These are phyloP conservation scores for Siphonodentalium dalli DNA, from an alignment of 2,888 invertebrate species.

Conservation along the genomic window DNA sequence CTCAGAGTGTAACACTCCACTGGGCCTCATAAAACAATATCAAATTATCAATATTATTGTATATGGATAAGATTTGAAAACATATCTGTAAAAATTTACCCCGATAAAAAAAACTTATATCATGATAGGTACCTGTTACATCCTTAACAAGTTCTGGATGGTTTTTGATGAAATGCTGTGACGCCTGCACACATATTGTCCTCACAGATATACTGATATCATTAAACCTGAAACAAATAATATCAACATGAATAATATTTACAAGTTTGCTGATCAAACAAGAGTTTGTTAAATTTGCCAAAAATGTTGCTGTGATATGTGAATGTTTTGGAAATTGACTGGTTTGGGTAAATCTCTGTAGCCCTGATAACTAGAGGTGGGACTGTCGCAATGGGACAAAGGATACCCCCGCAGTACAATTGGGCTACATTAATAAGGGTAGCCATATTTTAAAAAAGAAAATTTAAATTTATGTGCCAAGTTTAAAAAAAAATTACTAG, in stretches of 20 bases:
- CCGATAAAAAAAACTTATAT: background rate
- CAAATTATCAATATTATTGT: background rate
- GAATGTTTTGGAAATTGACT: no score
- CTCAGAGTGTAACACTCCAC: background rate
- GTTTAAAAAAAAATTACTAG: no score
- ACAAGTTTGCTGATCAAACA: background rate
- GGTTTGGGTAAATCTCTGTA: no score
- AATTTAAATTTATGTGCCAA: no score
- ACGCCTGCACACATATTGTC: constrained; percentile 95
- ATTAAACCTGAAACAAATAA: constrained; percentile 75
- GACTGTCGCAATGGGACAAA: no score
- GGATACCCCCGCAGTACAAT: no score
- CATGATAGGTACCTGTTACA: constrained; percentile 79
- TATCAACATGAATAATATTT: background rate
- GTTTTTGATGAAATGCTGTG: constrained; percentile 94
- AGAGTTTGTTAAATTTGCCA: no score
- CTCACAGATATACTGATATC: constrained; percentile 93
- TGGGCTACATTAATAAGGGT: no score
- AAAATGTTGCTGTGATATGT: no score
- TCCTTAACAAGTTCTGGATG: constrained; percentile 90
- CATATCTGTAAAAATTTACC: constrained; percentile 61
- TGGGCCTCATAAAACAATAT: no score
- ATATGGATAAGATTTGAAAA: background rate
- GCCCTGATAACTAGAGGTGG: no score
- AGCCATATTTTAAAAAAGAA: no score